phyloP scores from a whole-genome alignment of 1,140 invertebrate genomes.

The Helicoverpa armigera region DNA sequence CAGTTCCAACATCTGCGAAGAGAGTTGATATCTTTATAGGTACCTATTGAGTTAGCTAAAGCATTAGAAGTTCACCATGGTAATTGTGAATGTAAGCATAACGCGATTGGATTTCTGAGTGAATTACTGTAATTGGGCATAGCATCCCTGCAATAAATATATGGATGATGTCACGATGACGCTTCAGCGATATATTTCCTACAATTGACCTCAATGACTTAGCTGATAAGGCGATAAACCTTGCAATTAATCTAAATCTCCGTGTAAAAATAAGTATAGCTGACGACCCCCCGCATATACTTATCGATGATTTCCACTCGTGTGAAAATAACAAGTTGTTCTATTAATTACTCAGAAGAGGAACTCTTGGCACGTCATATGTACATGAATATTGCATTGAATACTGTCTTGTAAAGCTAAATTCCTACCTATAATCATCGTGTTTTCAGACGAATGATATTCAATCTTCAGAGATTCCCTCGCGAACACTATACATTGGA shows the following conservation, averaged over 20 bases:
- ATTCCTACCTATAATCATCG: conserved; percentile 93
- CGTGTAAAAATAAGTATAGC: background rate
- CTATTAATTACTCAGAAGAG: too few species aligned
- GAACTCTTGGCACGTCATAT: too few species aligned
- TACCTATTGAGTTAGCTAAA: background rate
- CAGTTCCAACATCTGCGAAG: conserved; percentile 89
- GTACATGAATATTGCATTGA: background rate
- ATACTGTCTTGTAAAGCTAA: background rate
- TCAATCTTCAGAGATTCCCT: conserved; percentile 93
- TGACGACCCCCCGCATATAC: conserved; percentile 5
- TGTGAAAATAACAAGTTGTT: too few species aligned
- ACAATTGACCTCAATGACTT: conserved; percentile 34
- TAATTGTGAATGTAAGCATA: background rate
- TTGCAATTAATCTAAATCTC: conserved; percentile 7
- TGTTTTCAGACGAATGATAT: conserved; percentile 93
- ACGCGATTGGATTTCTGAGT: background rate
- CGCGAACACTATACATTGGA: conserved; percentile 92
- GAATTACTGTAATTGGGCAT: background rate
- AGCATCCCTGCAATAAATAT: background rate
- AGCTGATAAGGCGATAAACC: background rate
- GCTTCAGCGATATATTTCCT: conserved; percentile 40
- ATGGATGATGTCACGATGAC: conserved; percentile 40
- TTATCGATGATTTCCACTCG: background rate
- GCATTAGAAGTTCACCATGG: background rate
- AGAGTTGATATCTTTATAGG: background rate